Base-by-base conservation (phyloP, 2,888 invertebrate species). In the Hirtodrosophila confusa region DNA sequence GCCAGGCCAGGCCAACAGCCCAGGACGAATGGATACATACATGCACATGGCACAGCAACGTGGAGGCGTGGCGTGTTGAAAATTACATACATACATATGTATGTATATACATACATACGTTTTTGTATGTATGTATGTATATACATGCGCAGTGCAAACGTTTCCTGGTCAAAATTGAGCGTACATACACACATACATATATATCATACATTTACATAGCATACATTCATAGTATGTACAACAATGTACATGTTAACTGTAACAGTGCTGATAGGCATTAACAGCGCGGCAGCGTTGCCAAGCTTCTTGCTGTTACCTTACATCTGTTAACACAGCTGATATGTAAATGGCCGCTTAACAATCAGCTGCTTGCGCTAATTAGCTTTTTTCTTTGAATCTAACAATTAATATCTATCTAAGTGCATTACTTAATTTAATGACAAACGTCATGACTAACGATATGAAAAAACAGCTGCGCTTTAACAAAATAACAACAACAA, bases 241-340 rank as follows among this genome's bases (percentile, higher is more conserved):
- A 53, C 62, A 64, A 67, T 11, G n/a, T 17, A 17, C 17, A 53
- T 67, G 62, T 44, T 36, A 24, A 24, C 23, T 10, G 12, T 33
- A 27, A 27, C 17, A 27, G 27, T 27, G 27, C 27, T 27, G 27
- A 2, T 27, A 27, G 27, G 1, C 27, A 27, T 27, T 29, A 43
- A 53, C 53, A 51, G 53, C n/a, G 39, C 27, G 27, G 66, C 63
- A 41, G 51, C 55, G 66, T 62, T 69, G 78, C 57, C 72, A 44
- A 36, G 55, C 11, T 60, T 57, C 61, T 43, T 39, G 60, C 62
- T 62, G 44, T 48, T 43, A 37, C 33, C 67, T 78, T 65, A 65
- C 80, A 69, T 55, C 79, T 80, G 85, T 62, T 70, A 84, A 51
- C 11, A 58, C 79, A 79, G 85, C 85, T 79, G 78, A 36, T 45